Evolutionary conservation across 2,113 vertebrate genomes (phyloP), one percentile per base, ranked within the genome.

Genomic region (Ophthalmolycus amberensis): DNA sequence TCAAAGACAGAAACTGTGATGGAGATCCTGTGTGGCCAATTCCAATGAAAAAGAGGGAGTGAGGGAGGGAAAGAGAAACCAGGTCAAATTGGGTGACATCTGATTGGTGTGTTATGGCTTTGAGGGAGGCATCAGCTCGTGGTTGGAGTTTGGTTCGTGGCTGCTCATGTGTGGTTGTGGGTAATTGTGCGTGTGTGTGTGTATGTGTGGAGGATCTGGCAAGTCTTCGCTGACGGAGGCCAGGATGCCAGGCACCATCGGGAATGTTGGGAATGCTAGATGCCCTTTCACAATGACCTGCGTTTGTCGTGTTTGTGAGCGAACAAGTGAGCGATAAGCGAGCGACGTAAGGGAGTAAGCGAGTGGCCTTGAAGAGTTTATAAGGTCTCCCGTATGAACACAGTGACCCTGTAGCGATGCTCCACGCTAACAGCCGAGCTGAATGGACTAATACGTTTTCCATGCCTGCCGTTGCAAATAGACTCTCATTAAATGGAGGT

Each of bases 261-360:
- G 84, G 90, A 93, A 93, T 93, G 89, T 42, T 63, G 90, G 86
- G 93, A 93, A 92, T 94, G 91, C 67, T 76, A 75, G 64, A 65
- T 90, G 89, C 68, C 89, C 90, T 91, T 90, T 91, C 68, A 75
- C 70, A 86, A 54, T 89, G 91, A 91, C 90, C 87, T 81, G 77
- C 54, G 69, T 83, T 83, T 83, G 84, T 77, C 29, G 8, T 65
- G 67, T 54, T 52, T 56, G 69, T 25, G 69, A 11, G 37, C 32
- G 22, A 11, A 9, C 16, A 3, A 73, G 72, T 37, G 34, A 40
- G 54, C 84, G 78, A 83, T 83, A 83, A 84, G 68, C 60, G 71
- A 66, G 87, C 77, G 62, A 86, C 38, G 25, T 70, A 50, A 75
- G 63, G 59, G 80, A 85, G 84, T 77, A 63, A 72, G 73, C 14